Percentiles rank a stretch among this genome's conserved stretches.
These are phyloP conservation scores for Notolabrus celidotus DNA, from an alignment of 2,797 vertebrate genomes.

Conservation along the genomic window DNA sequence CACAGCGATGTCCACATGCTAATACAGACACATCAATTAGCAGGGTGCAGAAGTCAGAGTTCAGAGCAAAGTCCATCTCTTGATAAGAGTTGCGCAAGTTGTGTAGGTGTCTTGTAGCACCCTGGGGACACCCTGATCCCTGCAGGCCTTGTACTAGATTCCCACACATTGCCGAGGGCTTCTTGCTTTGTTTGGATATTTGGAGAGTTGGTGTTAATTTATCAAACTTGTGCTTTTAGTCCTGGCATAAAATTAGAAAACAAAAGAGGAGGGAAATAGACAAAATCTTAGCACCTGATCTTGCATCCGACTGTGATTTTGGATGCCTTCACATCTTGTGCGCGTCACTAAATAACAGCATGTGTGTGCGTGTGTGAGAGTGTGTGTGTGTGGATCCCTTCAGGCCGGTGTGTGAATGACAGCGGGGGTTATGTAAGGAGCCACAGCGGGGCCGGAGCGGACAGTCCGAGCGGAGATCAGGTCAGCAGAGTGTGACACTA, in stretches of 20 bases:
- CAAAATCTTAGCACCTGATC: slow-evolving; percentile 14
- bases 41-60: slow-evolving; percentile 72
- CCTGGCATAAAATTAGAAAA: slow-evolving; percentile 7
- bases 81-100: slow-evolving; percentile 65
- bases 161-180: slow-evolving; percentile 32
- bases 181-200: slow-evolving; percentile 36
- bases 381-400: slow-evolving; percentile 72
- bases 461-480: slow-evolving; percentile 89
- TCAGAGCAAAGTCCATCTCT: slow-evolving; percentile 63
- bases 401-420: slow-evolving; percentile 85
- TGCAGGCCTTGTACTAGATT: slow-evolving; percentile 23
- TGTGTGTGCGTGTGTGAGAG: slow-evolving; percentile 11
- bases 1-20: slow-evolving; percentile 65
- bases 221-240: slow-evolving; percentile 23
- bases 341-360: slow-evolving; percentile 54
- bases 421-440: slow-evolving; percentile 89
- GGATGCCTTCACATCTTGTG: slow-evolving; percentile 51
- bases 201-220: slow-evolving; percentile 38
- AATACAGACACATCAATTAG: slow-evolving; percentile 72
- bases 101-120: slow-evolving; percentile 69
- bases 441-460: slow-evolving; percentile 85
- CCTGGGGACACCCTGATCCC: slow-evolving; percentile 32
- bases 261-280: slow-evolving; percentile 1
- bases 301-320: slow-evolving; percentile 1
- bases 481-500: slow-evolving; percentile 91